Percentiles rank a stretch among this genome's conserved stretches.
These are phyloP conservation scores for Psophia crepitans DNA, from an alignment of 2,113 vertebrate species.

Conservation along the genomic window DNA sequence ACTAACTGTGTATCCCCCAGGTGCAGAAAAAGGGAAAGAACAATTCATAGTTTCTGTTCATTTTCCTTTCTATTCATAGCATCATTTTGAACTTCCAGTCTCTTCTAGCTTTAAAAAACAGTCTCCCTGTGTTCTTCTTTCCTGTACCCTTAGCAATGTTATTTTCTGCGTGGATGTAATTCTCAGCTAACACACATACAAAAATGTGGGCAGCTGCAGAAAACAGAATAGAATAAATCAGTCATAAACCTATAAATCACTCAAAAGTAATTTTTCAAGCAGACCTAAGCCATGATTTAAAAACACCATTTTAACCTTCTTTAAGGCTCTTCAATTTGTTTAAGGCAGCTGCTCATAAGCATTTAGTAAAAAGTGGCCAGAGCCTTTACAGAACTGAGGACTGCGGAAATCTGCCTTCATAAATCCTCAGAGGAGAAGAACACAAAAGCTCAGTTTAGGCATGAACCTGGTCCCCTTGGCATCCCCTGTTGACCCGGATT, in stretches of 20 bases:
- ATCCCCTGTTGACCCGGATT: neutral
- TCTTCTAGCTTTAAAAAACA: neutral
- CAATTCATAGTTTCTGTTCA: neutral
- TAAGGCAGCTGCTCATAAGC: neutral
- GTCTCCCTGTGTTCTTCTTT: neutral
- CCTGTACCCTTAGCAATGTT: neutral
- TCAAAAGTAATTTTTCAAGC: neutral
- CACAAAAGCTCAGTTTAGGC: neutral
- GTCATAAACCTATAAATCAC: neutral
- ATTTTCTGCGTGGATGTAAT: neutral
- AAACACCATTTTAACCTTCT: neutral
- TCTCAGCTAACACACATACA: neutral
- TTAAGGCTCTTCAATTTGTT: neutral
- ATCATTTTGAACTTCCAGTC: neutral
- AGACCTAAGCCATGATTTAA: neutral
- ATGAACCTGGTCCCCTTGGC: fast-evolving
- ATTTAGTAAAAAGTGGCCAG: neutral
- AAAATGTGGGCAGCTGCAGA: neutral
- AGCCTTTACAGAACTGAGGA: neutral
- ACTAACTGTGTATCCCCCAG: neutral
- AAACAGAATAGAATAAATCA: neutral
- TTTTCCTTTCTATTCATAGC: neutral
- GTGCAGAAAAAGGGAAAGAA: neutral
- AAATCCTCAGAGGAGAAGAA: neutral
- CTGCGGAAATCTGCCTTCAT: neutral